phyloP scores from a whole-genome alignment of 2,888 invertebrate species.

The Mactromeris polynyma region DNA sequence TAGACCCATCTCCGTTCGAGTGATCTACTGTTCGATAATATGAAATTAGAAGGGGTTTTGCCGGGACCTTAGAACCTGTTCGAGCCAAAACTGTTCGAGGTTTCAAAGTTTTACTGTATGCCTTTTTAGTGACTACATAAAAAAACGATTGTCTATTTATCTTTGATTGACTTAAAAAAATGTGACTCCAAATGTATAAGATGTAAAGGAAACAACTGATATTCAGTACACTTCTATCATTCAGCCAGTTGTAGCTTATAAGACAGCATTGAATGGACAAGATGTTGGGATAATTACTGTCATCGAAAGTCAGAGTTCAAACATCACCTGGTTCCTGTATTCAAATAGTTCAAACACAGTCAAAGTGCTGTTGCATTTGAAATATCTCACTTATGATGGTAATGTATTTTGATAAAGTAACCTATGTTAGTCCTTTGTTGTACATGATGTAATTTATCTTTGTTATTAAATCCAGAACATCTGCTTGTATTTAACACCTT shows the following conservation, averaged over 20 bases:
- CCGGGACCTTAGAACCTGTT: too few species aligned
- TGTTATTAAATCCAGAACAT: not conserved
- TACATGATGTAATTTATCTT: not conserved
- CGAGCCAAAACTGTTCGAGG: too few species aligned
- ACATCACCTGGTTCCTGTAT: slow-evolving; percentile 64
- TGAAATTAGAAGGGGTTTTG: too few species aligned
- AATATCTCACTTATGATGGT: slow-evolving; percentile 51
- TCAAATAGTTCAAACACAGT: slow-evolving; percentile 53
- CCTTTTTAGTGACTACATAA: too few species aligned
- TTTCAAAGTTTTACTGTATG: too few species aligned
- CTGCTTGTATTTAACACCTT: too few species aligned
- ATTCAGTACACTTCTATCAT: not conserved
- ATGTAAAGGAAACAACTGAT: too few species aligned
- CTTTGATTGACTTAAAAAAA: too few species aligned
- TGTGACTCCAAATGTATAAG: too few species aligned
- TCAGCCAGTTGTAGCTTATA: slow-evolving; percentile 32
- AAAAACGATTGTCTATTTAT: too few species aligned
- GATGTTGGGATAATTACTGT: slow-evolving; percentile 71
- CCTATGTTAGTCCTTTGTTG: not conserved
- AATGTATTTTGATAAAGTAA: not conserved
- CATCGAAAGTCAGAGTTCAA: not conserved
- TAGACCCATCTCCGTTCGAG: too few species aligned
- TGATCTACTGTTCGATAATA: too few species aligned
- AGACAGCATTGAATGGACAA: slow-evolving; percentile 60
- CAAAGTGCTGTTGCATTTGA: slow-evolving; percentile 59